phyloP scores from a whole-genome alignment of 2,888 invertebrate genomes.

The Bellardia pandia region DNA sequence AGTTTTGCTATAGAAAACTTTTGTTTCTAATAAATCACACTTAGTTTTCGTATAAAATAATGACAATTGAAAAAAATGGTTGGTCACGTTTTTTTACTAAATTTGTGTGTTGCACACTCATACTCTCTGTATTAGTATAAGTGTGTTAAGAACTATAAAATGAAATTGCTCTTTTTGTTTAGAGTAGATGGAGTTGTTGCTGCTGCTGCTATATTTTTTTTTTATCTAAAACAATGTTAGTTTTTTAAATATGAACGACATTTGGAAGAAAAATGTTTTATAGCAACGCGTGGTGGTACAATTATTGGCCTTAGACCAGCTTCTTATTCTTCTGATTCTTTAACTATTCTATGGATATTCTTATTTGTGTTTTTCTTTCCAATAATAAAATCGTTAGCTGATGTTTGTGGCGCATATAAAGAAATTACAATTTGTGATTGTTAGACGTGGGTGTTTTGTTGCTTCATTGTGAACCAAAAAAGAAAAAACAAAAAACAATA shows the following conservation, averaged over 20 bases:
- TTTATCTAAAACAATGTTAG: not conserved
- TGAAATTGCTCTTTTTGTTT: constrained; percentile 29
- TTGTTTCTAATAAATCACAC: no score
- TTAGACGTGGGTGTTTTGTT: constrained; percentile 68
- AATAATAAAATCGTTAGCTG: constrained; percentile 64
- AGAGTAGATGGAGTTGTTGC: constrained; percentile 17
- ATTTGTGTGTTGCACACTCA: not conserved
- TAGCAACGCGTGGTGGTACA: constrained; percentile 62
- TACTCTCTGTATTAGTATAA: not conserved
- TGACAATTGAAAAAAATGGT: no score
- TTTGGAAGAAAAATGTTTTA: constrained; percentile 64
- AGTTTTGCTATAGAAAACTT: no score
- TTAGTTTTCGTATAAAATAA: no score
- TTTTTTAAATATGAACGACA: constrained; percentile 53
- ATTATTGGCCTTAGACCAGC: constrained; percentile 70
- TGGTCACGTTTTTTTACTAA: not conserved
- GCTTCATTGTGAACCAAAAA: constrained; percentile 44
- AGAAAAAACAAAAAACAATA: not conserved
- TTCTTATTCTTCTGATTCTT: not conserved
- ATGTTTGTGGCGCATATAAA: constrained; percentile 59
- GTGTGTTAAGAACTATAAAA: constrained; percentile 52
- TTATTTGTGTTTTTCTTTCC: constrained; percentile 1
- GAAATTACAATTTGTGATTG: constrained; percentile 56
- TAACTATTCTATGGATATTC: not conserved
- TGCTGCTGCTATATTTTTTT: not conserved